phyloP scores from a whole-genome alignment of 2,113 vertebrate species.

The Alces alces region DNA sequence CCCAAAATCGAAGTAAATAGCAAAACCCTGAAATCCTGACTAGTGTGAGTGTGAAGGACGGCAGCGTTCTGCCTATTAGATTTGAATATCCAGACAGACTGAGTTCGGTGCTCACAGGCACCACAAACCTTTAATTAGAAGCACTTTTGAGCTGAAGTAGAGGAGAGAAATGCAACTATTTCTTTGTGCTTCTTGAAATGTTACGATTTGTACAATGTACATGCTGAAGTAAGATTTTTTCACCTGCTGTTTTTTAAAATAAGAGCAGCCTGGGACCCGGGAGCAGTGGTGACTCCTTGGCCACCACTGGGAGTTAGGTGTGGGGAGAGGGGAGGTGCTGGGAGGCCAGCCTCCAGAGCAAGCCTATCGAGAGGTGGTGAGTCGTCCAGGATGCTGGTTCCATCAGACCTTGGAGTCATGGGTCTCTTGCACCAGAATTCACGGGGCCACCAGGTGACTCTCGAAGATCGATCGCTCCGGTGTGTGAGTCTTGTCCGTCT shows the following conservation, averaged over 20 bases:
- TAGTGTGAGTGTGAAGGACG: background rate
- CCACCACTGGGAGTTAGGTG: background rate
- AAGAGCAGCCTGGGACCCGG: background rate
- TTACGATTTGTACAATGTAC: background rate
- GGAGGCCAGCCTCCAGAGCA: background rate
- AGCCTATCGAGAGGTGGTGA: fast-evolving
- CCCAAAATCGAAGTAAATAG: background rate
- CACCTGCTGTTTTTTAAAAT: background rate
- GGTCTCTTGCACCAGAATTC: background rate
- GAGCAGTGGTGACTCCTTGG: background rate
- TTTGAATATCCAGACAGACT: background rate
- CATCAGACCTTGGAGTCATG: background rate
- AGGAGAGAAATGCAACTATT: background rate
- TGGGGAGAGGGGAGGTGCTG: background rate
- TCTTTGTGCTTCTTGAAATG: background rate
- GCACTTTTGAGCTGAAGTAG: background rate
- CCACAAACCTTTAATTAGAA: background rate
- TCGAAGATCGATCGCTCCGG: background rate
- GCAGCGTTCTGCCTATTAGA: background rate
- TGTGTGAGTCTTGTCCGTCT: slow-evolving; percentile 21
- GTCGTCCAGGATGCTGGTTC: background rate
- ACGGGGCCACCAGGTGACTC: background rate
- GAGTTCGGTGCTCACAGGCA: background rate
- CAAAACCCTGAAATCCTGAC: background rate
- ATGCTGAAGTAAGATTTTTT: background rate